Percentiles rank a stretch among this genome's conserved stretches.
Conservation (phyloP, 1,140 invertebrate genomes). For the Drosophila bocqueti region DNA sequence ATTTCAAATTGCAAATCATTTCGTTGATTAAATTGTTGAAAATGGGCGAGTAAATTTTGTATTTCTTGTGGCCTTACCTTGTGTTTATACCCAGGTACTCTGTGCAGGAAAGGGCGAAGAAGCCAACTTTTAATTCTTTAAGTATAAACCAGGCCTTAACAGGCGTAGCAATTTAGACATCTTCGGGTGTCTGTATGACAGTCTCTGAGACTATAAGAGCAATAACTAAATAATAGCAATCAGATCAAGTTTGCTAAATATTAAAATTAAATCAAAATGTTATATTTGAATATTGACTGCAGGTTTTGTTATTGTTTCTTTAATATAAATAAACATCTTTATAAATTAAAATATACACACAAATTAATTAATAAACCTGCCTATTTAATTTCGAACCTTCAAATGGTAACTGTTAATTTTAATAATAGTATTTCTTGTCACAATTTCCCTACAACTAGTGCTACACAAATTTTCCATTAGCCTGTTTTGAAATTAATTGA, state of each 20-base stretch:
- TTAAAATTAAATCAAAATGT: too few species aligned
- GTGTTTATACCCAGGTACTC: background rate
- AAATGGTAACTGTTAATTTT: too few species aligned
- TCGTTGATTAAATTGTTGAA: conserved; percentile 55
- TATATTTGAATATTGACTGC: too few species aligned
- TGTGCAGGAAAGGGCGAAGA: too few species aligned
- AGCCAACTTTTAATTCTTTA: background rate
- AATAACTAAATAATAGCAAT: too few species aligned
- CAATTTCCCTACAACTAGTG: background rate
- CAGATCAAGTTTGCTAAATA: background rate
- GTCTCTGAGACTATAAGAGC: background rate
- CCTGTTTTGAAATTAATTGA: conserved; percentile 3
- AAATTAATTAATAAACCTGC: background rate
- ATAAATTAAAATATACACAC: background rate
- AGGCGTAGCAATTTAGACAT: background rate
- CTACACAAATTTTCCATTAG: conserved; percentile 11
- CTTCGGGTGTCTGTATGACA: background rate
- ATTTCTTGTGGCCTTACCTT: conserved; percentile 4
- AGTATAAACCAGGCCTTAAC: too few species aligned
- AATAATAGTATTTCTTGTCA: background rate
- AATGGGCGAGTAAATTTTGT: conserved; percentile 18
- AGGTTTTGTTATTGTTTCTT: too few species aligned
- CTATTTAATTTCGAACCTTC: background rate
- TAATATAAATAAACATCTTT: background rate
- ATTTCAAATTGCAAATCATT: conserved; percentile 64